phyloP scores from a whole-genome alignment of 2,113 vertebrate species.

The Bungarus multicinctus region DNA sequence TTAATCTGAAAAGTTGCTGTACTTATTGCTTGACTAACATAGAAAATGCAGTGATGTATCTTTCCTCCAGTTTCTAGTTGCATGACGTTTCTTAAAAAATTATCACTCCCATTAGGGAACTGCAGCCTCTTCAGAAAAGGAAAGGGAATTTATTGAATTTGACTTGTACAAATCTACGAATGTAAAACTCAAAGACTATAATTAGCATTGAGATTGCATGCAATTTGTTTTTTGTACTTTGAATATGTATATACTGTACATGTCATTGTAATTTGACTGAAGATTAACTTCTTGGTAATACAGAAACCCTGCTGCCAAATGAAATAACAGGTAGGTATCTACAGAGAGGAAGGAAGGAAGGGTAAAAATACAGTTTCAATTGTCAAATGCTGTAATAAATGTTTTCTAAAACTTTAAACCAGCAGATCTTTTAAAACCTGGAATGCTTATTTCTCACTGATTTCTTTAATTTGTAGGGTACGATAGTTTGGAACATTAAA shows the following conservation, averaged over 20 bases:
- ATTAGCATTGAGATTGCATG: conserved; percentile 42
- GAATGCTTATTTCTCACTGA: neutral
- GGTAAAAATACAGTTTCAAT: neutral
- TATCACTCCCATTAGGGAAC: neutral
- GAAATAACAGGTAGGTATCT: neutral
- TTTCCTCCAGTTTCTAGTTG: neutral
- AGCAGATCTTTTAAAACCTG: neutral
- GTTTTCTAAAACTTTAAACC: neutral
- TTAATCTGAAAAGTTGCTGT: neutral
- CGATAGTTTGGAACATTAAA: neutral
- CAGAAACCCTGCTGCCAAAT: conserved; percentile 3
- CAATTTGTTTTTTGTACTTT: conserved; percentile 20
- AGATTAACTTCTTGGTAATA: conserved; percentile 28
- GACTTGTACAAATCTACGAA: conserved; percentile 8
- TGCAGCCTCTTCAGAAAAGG: neutral
- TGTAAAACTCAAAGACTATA: neutral
- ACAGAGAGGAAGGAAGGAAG: neutral
- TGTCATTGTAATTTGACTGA: neutral
- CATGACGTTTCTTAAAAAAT: too few relatives aligned
- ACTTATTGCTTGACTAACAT: too few relatives aligned
- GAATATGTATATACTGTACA: neutral
- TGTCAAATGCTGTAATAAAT: neutral
- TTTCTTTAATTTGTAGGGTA: neutral
- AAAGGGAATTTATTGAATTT: neutral
- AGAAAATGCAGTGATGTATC: neutral